Conservation (phyloP, 2,113 vertebrate species). For the Nothobranchius furzeri region DNA sequence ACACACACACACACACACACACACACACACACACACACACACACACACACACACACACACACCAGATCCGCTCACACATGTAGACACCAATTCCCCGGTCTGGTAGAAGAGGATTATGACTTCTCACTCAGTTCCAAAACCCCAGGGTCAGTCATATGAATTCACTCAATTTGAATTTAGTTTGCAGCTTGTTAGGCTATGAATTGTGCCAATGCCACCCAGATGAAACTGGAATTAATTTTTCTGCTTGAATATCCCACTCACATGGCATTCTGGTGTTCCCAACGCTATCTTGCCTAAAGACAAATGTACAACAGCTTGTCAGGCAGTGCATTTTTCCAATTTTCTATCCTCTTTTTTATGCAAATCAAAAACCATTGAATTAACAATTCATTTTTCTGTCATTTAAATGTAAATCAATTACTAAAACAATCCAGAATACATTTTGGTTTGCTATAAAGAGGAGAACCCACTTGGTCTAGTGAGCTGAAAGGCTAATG, state of each 20-base stretch:
- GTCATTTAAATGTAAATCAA: not conserved
- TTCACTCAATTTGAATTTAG: conserved; percentile 47
- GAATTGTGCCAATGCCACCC: conserved; percentile 37
- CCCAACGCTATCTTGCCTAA: conserved; percentile 20
- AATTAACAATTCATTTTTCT: conserved; percentile 1
- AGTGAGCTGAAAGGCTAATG: not conserved
- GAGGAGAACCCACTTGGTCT: not conserved
- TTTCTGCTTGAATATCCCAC: conserved; percentile 35
- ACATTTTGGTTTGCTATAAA: not conserved
- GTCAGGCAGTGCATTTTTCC: conserved; percentile 16
- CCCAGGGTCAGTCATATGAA: conserved; percentile 42
- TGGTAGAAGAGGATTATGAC: conserved; percentile 41
- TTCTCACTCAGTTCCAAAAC: conserved; percentile 42
- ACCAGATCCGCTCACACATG: conserved; percentile 21
- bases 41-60: not conserved
- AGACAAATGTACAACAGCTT: conserved; percentile 40
- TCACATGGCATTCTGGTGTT: conserved; percentile 21
- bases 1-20: not conserved
- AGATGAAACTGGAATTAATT: conserved; percentile 46
- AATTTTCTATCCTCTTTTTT: conserved; percentile 11
- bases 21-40: conserved; percentile 1
- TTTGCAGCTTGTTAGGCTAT: conserved; percentile 42
- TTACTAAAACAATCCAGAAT: not conserved
- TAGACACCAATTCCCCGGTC: conserved; percentile 32
- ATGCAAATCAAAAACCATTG: not conserved